Percentiles rank a stretch among this genome's conserved stretches.
Conservation (phyloP, 1,140 invertebrate genomes). For the Olivierus martensii region DNA sequence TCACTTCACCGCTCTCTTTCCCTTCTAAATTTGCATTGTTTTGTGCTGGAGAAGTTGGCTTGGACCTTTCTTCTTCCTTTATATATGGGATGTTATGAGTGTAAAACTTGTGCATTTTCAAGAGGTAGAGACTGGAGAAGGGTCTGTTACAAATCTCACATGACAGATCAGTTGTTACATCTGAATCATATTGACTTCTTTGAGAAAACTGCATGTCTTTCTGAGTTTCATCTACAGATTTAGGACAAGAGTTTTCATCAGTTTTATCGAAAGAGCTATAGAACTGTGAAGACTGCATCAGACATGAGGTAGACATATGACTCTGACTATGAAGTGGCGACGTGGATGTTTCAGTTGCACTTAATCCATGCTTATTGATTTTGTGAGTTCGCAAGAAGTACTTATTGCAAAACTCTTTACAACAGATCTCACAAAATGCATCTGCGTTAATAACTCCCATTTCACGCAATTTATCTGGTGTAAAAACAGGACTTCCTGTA, state of each 20-base stretch:
- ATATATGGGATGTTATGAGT: slow-evolving; percentile 27
- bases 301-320: background rate
- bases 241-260: background rate
- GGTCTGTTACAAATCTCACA: slow-evolving; percentile 40
- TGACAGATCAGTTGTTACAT: slow-evolving; percentile 27
- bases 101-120: slow-evolving; percentile 39
- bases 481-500: slow-evolving; percentile 29
- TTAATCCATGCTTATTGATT: slow-evolving; percentile 45
- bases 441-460: slow-evolving; percentile 70
- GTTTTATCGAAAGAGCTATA: slow-evolving; percentile 1
- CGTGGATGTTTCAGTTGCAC: slow-evolving; percentile 21
- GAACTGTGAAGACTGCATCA: too few relatives aligned
- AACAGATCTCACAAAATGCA: slow-evolving; percentile 85
- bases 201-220: too few relatives aligned
- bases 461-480: slow-evolving; percentile 50
- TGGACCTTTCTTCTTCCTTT: slow-evolving; percentile 20
- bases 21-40: slow-evolving; percentile 9
- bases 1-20: slow-evolving; percentile 3
- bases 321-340: slow-evolving; percentile 1
- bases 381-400: slow-evolving; percentile 87
- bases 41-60: slow-evolving; percentile 12
- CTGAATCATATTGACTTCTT: too few relatives aligned
- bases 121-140: slow-evolving; percentile 39
- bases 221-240: background rate
- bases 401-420: slow-evolving; percentile 90